phyloP scores from a whole-genome alignment of 2,113 vertebrate genomes.

The Hymenochirus boettgeri region DNA sequence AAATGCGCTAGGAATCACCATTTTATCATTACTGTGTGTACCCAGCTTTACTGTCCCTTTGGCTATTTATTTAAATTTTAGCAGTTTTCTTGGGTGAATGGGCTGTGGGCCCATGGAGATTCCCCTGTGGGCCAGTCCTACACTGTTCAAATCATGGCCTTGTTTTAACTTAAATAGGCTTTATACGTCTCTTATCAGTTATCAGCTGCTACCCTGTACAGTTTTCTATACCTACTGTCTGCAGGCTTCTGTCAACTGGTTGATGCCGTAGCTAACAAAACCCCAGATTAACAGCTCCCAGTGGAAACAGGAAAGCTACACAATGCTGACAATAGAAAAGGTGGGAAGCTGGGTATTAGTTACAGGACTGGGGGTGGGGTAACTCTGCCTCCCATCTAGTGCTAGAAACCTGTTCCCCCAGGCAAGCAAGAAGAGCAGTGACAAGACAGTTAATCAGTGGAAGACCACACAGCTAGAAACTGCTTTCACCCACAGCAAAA shows the following conservation, averaged over 20 bases:
- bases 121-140: too few relatives aligned
- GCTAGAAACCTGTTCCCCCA: conserved; percentile 19
- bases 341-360: conserved; percentile 26
- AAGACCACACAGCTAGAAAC: conserved; percentile 30
- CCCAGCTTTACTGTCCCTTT: too few relatives aligned
- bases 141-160: too few relatives aligned
- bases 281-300: not conserved
- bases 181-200: too few relatives aligned
- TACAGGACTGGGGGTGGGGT: conserved; percentile 26
- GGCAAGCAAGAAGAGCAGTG: conserved; percentile 14
- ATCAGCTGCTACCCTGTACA: not conserved
- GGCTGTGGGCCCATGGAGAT: too few relatives aligned
- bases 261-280: not conserved
- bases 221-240: not conserved
- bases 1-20: too few relatives aligned
- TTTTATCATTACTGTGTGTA: too few relatives aligned
- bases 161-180: too few relatives aligned
- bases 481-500: conserved; percentile 5
- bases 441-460: conserved; percentile 36
- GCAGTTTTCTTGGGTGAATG: too few relatives aligned
- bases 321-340: conserved; percentile 23
- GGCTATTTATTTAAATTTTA: too few relatives aligned
- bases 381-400: not conserved
- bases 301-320: conserved; percentile 3
- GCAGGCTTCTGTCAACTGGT: not conserved